Percentiles rank a stretch among this genome's conserved stretches.
Conservation (phyloP, 2,888 invertebrate genomes). For the Hololepta plana region DNA sequence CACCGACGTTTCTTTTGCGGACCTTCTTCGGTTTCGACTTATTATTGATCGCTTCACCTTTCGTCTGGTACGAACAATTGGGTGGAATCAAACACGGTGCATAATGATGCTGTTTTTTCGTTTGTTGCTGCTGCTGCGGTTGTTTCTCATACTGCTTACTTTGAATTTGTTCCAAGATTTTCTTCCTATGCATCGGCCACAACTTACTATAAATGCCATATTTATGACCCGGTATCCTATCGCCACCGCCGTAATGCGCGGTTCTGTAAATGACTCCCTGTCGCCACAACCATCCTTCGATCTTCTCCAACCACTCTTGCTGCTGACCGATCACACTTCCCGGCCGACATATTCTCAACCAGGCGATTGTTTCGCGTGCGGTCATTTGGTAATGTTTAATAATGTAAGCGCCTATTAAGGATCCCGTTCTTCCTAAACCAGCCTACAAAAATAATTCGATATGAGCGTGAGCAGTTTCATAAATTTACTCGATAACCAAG, state of each 20-base stretch:
- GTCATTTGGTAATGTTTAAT: slow-evolving; percentile 71
- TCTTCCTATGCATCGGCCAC: slow-evolving; percentile 18
- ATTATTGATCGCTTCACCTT: too few relatives aligned
- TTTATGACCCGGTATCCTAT: slow-evolving; percentile 27
- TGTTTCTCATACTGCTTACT: slow-evolving; percentile 5
- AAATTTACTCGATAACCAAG: neutral
- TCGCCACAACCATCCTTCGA: slow-evolving; percentile 28
- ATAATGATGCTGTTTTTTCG: slow-evolving; percentile 5
- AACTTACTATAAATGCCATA: slow-evolving; percentile 29
- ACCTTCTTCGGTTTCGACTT: too few relatives aligned
- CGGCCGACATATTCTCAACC: slow-evolving; percentile 76
- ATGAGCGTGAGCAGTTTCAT: neutral
- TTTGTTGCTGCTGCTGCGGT: neutral
- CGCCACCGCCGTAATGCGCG: slow-evolving; percentile 25
- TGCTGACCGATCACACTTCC: slow-evolving; percentile 80
- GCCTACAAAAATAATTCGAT: slow-evolving; percentile 49
- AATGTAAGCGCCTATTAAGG: slow-evolving; percentile 73
- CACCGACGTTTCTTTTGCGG: too few relatives aligned
- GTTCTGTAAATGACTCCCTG: slow-evolving; percentile 34
- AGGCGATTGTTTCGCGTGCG: slow-evolving; percentile 69
- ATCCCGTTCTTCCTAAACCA: slow-evolving; percentile 79
- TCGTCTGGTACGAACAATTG: neutral
- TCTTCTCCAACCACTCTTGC: slow-evolving; percentile 49
- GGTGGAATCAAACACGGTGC: neutral
- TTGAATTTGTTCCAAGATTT: too few relatives aligned